A percentile compares a stretch with the other conserved stretches of the same genome.
Evolutionary conservation across 1,140 invertebrate species (phyloP).

Genomic region (Drosophila truncata): DNA sequence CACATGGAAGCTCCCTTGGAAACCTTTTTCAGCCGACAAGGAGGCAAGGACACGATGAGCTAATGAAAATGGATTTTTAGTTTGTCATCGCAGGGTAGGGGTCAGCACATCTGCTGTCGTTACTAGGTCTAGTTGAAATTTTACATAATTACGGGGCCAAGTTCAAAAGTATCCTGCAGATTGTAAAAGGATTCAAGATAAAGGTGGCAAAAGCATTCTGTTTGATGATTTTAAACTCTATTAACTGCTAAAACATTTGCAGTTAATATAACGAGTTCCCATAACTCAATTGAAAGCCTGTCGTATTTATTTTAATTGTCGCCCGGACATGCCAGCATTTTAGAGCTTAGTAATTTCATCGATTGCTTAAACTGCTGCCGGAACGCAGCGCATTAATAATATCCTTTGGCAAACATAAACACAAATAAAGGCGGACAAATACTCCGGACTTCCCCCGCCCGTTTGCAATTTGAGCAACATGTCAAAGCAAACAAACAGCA

Average conservation of each 20-base stretch:
- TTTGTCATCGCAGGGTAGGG: conserved; percentile 16
- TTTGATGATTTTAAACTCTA: background rate
- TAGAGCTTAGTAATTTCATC: conserved; percentile 36
- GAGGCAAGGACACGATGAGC: conserved; percentile 14
- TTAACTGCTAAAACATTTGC: background rate
- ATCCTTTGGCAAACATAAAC: conserved; percentile 55
- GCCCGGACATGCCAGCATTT: conserved; percentile 15
- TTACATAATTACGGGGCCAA: background rate
- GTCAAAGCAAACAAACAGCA: conserved; percentile 71
- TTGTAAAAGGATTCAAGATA: background rate
- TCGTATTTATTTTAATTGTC: conserved; percentile 7
- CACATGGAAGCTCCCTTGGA: conserved; percentile 6
- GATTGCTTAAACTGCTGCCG: conserved; percentile 24
- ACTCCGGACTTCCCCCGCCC: conserved; percentile 8
- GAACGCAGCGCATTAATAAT: conserved; percentile 64
- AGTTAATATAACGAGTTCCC: background rate
- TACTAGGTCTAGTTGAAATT: background rate
- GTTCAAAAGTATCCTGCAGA: background rate
- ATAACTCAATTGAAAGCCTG: conserved; percentile 2
- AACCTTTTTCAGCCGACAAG: background rate
- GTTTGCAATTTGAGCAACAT: conserved; percentile 69
- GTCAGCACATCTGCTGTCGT: background rate
- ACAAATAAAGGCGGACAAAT: conserved; percentile 41
- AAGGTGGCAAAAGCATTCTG: background rate
- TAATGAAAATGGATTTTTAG: conserved; percentile 75